These are phyloP conservation scores for Oscheius onirici DNA, from an alignment of 2,888 invertebrate species.

Conservation along the genomic window DNA sequence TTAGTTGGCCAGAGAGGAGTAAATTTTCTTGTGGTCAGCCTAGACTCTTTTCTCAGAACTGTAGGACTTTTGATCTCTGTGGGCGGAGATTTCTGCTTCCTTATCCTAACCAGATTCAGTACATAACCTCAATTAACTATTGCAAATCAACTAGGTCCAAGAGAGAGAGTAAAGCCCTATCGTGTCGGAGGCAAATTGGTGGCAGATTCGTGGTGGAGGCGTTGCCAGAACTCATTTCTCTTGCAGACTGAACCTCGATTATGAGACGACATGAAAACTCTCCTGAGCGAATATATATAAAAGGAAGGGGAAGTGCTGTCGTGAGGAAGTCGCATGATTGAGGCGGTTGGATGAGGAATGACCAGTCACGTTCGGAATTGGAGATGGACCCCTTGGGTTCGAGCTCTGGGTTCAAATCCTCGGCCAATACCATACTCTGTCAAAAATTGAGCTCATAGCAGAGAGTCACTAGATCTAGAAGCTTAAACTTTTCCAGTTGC, in stretches of 20 bases:
- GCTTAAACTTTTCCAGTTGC: too few relatives aligned
- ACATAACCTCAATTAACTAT: not conserved
- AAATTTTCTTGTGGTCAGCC: not conserved
- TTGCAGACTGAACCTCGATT: slow-evolving; percentile 14
- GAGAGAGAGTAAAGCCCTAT: not conserved
- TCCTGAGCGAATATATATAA: not conserved
- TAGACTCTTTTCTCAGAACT: not conserved
- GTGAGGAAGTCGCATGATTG: not conserved
- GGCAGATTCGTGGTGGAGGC: not conserved
- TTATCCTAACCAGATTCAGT: not conserved
- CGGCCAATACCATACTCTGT: too few relatives aligned
- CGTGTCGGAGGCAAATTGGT: slow-evolving; percentile 11
- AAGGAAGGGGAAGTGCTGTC: not conserved
- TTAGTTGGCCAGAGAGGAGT: too few relatives aligned
- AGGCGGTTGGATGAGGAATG: not conserved
- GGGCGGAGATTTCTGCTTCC: not conserved
- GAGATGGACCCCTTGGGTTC: not conserved
- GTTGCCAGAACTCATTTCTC: slow-evolving; percentile 2
- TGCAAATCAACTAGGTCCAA: not conserved
- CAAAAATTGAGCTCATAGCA: too few relatives aligned
- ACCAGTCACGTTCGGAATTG: not conserved
- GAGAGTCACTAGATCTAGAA: too few relatives aligned
- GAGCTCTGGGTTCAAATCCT: not conserved
- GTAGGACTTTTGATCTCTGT: not conserved
- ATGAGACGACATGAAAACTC: slow-evolving; percentile 19